phyloP scores from a whole-genome alignment of 2,797 vertebrate genomes.

The Notolepis coatsorum region DNA sequence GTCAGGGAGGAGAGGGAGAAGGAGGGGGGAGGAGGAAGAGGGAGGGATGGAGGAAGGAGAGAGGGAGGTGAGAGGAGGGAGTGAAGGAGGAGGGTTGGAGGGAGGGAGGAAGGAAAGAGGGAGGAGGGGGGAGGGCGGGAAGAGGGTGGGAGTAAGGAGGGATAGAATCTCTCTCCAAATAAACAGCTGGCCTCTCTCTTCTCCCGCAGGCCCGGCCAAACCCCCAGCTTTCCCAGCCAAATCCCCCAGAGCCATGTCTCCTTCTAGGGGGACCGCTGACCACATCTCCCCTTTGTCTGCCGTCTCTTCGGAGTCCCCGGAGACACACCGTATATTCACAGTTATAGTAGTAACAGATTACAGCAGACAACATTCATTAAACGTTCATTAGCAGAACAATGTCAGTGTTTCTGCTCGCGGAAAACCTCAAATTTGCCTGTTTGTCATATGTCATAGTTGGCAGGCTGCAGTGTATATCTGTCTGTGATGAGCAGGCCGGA shows the following conservation, averaged over 20 bases:
- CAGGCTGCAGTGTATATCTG: slow-evolving; percentile 23
- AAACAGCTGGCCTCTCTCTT: slow-evolving; percentile 66
- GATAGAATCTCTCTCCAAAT: slow-evolving; percentile 51
- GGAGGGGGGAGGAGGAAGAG: slow-evolving; percentile 19
- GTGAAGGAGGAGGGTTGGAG: slow-evolving; percentile 3
- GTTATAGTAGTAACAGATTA: too few relatives aligned
- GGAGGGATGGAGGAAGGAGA: slow-evolving; percentile 35
- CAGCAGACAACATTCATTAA: slow-evolving; percentile 12
- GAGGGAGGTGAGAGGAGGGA: slow-evolving; percentile 36
- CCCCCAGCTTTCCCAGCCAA: slow-evolving; percentile 54
- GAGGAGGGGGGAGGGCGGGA: neutral
- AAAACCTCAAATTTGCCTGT: slow-evolving; percentile 26
- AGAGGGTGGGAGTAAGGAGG: slow-evolving; percentile 7
- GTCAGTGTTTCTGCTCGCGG: slow-evolving; percentile 20
- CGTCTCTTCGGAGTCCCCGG: neutral
- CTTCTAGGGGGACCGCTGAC: slow-evolving; percentile 42
- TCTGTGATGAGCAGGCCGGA: neutral
- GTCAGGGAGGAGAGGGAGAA: slow-evolving; percentile 45
- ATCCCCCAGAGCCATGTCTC: slow-evolving; percentile 53
- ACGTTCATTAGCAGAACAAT: neutral
- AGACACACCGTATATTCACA: neutral
- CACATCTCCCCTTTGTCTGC: slow-evolving; percentile 29
- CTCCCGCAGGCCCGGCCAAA: slow-evolving; percentile 50
- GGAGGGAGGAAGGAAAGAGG: neutral
- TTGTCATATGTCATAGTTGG: slow-evolving; percentile 20